Evolutionary conservation across 2,888 invertebrate genomes (phyloP).

Genomic region (Dasysyrphus albostriatus): DNA sequence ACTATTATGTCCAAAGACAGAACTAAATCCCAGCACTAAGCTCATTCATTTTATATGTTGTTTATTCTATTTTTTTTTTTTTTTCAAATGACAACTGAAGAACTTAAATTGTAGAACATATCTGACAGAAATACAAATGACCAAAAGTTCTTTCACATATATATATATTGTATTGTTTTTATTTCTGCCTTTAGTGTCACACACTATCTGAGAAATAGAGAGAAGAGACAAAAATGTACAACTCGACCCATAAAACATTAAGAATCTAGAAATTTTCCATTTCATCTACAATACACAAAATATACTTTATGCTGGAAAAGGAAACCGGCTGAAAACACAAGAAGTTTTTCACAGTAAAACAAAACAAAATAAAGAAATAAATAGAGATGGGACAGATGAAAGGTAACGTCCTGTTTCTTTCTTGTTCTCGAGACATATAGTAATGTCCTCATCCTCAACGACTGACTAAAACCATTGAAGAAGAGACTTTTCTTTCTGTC

Average conservation of each 20-base stretch:
- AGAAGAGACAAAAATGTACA: slow-evolving; percentile 1
- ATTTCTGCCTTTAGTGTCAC: slow-evolving; percentile 57
- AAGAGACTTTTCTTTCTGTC: slow-evolving; percentile 2
- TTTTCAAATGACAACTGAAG: slow-evolving; percentile 25
- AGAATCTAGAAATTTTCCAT: slow-evolving; percentile 53
- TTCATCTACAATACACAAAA: background rate
- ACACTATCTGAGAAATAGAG: slow-evolving; percentile 18
- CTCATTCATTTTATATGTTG: slow-evolving; percentile 17
- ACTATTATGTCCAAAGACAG: slow-evolving; percentile 39
- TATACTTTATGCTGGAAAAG: background rate
- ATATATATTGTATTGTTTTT: slow-evolving; percentile 10
- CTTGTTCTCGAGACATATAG: slow-evolving; percentile 8
- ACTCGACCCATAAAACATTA: slow-evolving; percentile 61
- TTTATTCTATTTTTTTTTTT: background rate
- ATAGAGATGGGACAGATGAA: slow-evolving; percentile 14
- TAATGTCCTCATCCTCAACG: slow-evolving; percentile 30
- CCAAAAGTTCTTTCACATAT: slow-evolving; percentile 50
- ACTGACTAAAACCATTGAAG: background rate
- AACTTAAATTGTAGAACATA: slow-evolving; percentile 32
- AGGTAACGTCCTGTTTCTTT: slow-evolving; percentile 15
- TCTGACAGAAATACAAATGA: slow-evolving; percentile 69
- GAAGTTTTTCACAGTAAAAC: background rate
- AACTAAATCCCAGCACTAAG: slow-evolving; percentile 36
- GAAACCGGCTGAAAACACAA: background rate
- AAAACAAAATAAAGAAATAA: background rate